Evolutionary conservation across 2,888 invertebrate genomes (phyloP).

Genomic region (Sarcophaga rosellei): DNA sequence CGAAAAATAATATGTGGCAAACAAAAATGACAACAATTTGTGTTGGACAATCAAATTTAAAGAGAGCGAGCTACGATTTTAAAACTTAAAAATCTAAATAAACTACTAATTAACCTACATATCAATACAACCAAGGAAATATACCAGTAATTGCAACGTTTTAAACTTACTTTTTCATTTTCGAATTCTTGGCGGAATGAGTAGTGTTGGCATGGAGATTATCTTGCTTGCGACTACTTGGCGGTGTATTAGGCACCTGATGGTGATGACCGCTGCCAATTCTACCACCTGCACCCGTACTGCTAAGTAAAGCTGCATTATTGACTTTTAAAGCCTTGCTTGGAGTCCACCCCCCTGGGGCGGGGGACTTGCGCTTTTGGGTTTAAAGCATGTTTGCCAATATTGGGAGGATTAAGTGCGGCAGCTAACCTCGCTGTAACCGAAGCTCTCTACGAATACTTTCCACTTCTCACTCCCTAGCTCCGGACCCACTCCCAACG

Average conservation of each 20-base stretch:
- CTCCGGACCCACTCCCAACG: constrained; percentile 88
- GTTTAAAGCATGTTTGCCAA: constrained; percentile 84
- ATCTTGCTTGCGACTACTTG: no score
- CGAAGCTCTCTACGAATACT: constrained; percentile 73
- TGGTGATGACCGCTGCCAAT: constrained; percentile 59
- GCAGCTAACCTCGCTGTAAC: constrained; percentile 62
- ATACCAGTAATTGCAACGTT: not conserved
- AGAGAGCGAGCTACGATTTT: constrained; percentile 62
- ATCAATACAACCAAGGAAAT: no score
- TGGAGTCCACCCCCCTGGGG: constrained; percentile 79
- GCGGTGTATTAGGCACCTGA: constrained; percentile 64
- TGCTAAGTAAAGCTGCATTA: constrained; percentile 72
- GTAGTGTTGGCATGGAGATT: no score
- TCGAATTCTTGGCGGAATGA: constrained; percentile 53
- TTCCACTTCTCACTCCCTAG: constrained; percentile 89
- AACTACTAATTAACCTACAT: not conserved
- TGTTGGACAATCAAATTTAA: constrained; percentile 31
- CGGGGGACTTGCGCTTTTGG: constrained; percentile 84
- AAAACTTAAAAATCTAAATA: not conserved
- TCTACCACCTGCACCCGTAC: constrained; percentile 63
- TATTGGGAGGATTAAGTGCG: constrained; percentile 62
- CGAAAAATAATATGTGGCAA: constrained; percentile 63
- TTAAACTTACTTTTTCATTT: constrained; percentile 55
- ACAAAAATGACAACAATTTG: constrained; percentile 53
- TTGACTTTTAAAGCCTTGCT: constrained; percentile 79